A percentile compares a stretch with the other conserved stretches of the same genome.
These are phyloP conservation scores for Drosophila diplacantha DNA, from an alignment of 2,888 invertebrate species.

Conservation along the genomic window DNA sequence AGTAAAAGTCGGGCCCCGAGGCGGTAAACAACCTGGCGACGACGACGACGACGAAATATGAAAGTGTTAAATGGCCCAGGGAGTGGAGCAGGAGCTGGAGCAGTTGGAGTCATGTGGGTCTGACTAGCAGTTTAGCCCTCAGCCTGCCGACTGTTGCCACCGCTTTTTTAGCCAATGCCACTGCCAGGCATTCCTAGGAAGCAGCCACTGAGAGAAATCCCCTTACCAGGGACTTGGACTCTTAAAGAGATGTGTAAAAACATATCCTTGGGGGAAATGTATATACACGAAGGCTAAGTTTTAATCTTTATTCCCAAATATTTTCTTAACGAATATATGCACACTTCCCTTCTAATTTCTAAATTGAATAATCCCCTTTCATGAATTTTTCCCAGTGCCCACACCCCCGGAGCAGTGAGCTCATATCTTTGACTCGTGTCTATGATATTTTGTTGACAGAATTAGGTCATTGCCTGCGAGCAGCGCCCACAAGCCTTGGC, in stretches of 20 bases:
- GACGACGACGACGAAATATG: conserved; percentile 51
- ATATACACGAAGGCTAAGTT: neutral
- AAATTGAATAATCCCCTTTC: neutral
- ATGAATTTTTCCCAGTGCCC: neutral
- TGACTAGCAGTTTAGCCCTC: conserved; percentile 37
- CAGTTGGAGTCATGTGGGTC: conserved; percentile 21
- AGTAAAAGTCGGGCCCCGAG: conserved; percentile 57
- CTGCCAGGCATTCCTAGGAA: conserved; percentile 26
- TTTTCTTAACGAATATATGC: neutral
- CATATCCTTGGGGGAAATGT: neutral
- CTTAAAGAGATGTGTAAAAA: neutral
- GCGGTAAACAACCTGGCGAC: conserved; percentile 61
- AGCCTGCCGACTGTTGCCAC: conserved; percentile 42
- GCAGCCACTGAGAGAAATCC: conserved; percentile 1
- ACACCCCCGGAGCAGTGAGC: conserved; percentile 15
- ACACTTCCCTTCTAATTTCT: too few species aligned
- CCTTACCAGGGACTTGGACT: rapidly evolving
- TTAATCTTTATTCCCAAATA: neutral
- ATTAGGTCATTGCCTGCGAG: conserved; percentile 60
- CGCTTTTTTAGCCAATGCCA: conserved; percentile 14
- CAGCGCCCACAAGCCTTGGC: conserved; percentile 42
- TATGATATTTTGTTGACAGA: conserved; percentile 60
- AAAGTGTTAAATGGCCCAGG: conserved; percentile 66
- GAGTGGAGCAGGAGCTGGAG: conserved; percentile 13
- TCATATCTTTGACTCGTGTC: conserved; percentile 39